These are phyloP conservation scores for Sweltsa coloradensis DNA, from an alignment of 1,140 invertebrate species.

Conservation along the genomic window DNA sequence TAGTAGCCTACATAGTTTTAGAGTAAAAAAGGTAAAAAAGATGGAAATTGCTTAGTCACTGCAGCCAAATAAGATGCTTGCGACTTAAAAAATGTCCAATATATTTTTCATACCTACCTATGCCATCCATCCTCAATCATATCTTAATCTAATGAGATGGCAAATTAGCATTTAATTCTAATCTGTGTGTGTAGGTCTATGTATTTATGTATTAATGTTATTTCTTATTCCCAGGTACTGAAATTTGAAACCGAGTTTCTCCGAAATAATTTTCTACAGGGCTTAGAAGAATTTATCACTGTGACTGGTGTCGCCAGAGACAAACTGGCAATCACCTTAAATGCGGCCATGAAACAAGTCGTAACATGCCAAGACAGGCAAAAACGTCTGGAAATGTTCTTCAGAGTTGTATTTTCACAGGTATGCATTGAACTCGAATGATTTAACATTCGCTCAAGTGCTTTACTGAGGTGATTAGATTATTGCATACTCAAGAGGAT, in stretches of 20 bases:
- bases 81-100: too few species aligned
- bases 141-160: background rate
- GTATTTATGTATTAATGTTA: background rate
- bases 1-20: too few species aligned
- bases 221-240: conserved; percentile 21
- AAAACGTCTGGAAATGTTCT: conserved; percentile 36
- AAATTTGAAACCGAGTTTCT: conserved; percentile 27
- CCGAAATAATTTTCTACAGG: conserved; percentile 24
- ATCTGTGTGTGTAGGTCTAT: background rate
- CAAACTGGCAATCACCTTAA: conserved; percentile 20
- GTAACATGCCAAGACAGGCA: conserved; percentile 35
- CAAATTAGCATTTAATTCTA: background rate
- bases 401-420: conserved; percentile 37
- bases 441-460: too few species aligned
- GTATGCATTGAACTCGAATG: conserved; percentile 15
- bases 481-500: too few species aligned
- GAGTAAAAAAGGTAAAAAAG: too few species aligned
- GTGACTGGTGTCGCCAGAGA: conserved; percentile 18
- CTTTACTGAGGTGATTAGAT: too few species aligned
- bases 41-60: too few species aligned
- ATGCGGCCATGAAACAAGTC: conserved; percentile 25
- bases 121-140: background rate
- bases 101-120: background rate
- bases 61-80: too few species aligned
- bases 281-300: conserved; percentile 25